Conservation (phyloP, 2,888 invertebrate species). For the Exocentrus adspersus region DNA sequence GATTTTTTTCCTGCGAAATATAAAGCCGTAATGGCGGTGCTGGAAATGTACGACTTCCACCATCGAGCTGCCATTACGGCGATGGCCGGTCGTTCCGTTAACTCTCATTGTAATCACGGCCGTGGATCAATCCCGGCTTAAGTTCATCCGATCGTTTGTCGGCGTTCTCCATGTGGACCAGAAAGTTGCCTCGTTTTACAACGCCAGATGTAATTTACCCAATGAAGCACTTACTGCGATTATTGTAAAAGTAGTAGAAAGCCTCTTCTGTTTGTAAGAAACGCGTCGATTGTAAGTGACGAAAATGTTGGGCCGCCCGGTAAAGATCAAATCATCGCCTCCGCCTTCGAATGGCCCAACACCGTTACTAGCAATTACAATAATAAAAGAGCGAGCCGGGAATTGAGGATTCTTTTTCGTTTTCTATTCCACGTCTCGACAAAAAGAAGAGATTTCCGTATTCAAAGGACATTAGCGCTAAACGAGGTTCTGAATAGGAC, state of each 20-base stretch:
- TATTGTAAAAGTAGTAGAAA: too few species aligned
- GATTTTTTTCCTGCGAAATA: conserved; percentile 20
- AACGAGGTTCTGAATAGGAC: conserved; percentile 39
- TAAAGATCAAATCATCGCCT: neutral
- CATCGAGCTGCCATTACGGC: conserved; percentile 32
- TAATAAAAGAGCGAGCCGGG: conserved; percentile 32
- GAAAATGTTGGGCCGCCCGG: neutral
- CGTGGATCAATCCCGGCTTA: conserved; percentile 46
- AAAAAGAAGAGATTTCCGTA: conserved; percentile 28
- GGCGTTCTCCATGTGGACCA: too few species aligned
- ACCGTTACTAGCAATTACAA: conserved; percentile 34
- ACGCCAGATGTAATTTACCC: too few species aligned
- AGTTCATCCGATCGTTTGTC: conserved; percentile 38
- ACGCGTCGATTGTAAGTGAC: too few species aligned
- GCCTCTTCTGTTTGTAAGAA: too few species aligned
- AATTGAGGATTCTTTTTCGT: conserved; percentile 10
- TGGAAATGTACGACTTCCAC: conserved; percentile 23
- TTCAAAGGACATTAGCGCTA: conserved; percentile 41
- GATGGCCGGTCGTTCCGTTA: conserved; percentile 43
- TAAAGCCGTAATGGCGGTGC: conserved; percentile 8
- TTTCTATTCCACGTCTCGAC: conserved; percentile 29
- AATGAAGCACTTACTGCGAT: too few species aligned
- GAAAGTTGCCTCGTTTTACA: neutral
- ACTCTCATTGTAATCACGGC: conserved; percentile 45
- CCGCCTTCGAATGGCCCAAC: conserved; percentile 26